Conservation (phyloP, 1,140 invertebrate species). For the Nasonia longicornis region DNA sequence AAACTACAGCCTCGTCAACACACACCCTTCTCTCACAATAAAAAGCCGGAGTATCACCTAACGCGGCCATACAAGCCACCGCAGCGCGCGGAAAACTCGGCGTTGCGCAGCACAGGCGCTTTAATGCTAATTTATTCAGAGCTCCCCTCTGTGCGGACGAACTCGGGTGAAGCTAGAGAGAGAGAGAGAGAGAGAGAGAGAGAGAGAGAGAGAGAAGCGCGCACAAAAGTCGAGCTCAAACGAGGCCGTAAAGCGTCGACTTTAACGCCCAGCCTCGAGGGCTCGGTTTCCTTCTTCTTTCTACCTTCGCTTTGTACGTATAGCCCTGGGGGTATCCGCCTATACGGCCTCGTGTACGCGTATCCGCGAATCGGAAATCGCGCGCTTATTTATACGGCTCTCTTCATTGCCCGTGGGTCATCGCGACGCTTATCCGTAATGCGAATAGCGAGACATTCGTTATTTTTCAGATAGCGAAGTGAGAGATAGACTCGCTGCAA, state of each 20-base stretch:
- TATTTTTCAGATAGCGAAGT: not conserved
- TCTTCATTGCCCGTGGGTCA: not conserved
- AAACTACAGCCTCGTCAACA: not conserved
- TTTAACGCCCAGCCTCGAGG: not conserved
- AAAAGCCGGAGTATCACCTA: not conserved
- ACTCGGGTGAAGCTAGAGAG: not conserved
- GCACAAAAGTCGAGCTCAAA: not conserved
- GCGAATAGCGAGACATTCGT: too few species aligned
- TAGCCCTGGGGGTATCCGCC: not conserved
- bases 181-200: not conserved
- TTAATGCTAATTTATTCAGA: constrained; percentile 27
- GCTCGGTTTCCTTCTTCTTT: not conserved
- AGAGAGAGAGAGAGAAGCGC: not conserved
- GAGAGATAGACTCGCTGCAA: too few species aligned
- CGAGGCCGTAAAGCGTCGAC: not conserved
- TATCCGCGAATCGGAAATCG: not conserved
- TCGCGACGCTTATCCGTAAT: not conserved
- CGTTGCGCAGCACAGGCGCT: not conserved
- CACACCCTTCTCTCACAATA: too few species aligned
- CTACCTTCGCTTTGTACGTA: not conserved
- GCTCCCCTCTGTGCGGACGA: not conserved
- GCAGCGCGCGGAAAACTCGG: not conserved
- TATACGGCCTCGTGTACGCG: too few species aligned
- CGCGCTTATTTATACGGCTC: not conserved
- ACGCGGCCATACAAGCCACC: not conserved